Evolutionary conservation across 2,797 vertebrate species (phyloP).

Genomic region (Fistularia commersonii): DNA sequence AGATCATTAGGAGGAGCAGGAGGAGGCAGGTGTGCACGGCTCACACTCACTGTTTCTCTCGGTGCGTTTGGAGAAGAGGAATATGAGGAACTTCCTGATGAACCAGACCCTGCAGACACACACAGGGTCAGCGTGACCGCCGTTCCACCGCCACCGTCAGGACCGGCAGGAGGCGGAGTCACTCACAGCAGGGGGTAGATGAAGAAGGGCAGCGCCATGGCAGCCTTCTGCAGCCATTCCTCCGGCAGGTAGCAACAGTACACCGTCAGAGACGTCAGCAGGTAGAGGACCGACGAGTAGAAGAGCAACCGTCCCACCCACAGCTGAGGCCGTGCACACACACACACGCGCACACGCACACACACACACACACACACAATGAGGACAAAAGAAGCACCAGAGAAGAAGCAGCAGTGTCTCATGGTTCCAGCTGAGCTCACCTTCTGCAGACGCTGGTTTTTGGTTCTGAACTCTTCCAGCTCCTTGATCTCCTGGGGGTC

Average conservation of each 20-base stretch:
- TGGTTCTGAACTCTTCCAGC: constrained; percentile 91
- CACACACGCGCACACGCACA: background rate
- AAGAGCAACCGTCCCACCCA: constrained; percentile 91
- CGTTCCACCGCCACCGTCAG: background rate
- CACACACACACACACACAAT: background rate
- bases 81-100: constrained; percentile 87
- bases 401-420: background rate
- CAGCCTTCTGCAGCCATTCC: constrained; percentile 80
- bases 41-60: constrained; percentile 97
- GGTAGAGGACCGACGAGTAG: constrained; percentile 89
- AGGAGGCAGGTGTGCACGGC: too few species aligned
- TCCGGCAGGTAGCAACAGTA: constrained; percentile 93
- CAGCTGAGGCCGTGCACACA: constrained; percentile 49
- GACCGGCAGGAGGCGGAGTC: constrained; percentile 1
- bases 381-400: background rate
- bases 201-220: constrained; percentile 90
- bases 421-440: constrained; percentile 35
- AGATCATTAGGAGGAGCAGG: too few species aligned
- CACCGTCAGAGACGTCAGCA: constrained; percentile 82
- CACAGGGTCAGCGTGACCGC: background rate
- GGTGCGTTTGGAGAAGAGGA: constrained; percentile 92
- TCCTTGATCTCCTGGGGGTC: constrained; percentile 85
- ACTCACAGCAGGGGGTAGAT: constrained; percentile 93
- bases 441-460: constrained; percentile 93
- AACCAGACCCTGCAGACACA: constrained; percentile 82